Percentiles rank a stretch among this genome's conserved stretches.
phyloP scores from a whole-genome alignment of 2,888 invertebrate species.

The Megalurothrips usitatus region DNA sequence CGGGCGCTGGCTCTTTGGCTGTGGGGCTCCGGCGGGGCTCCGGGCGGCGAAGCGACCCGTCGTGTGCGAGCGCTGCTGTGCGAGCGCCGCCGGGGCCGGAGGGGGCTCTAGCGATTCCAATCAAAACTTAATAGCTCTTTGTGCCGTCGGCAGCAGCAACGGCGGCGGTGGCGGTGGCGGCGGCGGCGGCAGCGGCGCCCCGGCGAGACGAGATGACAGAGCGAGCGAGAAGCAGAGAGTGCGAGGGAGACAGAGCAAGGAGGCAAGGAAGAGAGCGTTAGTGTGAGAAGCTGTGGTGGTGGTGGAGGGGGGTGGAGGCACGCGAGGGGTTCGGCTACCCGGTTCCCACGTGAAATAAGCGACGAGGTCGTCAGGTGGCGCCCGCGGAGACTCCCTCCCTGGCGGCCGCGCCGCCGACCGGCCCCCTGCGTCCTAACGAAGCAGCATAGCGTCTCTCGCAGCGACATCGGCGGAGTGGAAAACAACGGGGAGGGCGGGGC shows the following conservation, averaged over 20 bases:
- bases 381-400: too few relatives aligned
- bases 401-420: too few relatives aligned
- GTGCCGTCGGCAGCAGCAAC: background rate
- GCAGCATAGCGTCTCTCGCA: too few relatives aligned
- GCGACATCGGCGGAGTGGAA: background rate
- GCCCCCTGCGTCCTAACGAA: too few relatives aligned
- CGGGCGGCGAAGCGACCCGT: background rate
- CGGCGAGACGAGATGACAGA: background rate
- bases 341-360: too few relatives aligned
- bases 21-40: background rate
- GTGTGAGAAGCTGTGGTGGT: background rate
- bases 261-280: background rate
- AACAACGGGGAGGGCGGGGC: background rate
- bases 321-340: too few relatives aligned
- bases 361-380: too few relatives aligned
- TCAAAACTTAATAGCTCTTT: constrained; percentile 25
- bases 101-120: constrained; percentile 1
- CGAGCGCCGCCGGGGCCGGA: background rate
- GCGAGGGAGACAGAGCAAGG: background rate
- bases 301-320: too few relatives aligned
- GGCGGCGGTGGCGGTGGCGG: background rate
- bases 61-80: background rate
- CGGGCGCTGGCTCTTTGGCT: too few relatives aligned
- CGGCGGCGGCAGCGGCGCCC: background rate
- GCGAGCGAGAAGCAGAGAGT: background rate